Base-by-base conservation (phyloP, 2,797 vertebrate species). In the Phrynocephalus vlangalii region DNA sequence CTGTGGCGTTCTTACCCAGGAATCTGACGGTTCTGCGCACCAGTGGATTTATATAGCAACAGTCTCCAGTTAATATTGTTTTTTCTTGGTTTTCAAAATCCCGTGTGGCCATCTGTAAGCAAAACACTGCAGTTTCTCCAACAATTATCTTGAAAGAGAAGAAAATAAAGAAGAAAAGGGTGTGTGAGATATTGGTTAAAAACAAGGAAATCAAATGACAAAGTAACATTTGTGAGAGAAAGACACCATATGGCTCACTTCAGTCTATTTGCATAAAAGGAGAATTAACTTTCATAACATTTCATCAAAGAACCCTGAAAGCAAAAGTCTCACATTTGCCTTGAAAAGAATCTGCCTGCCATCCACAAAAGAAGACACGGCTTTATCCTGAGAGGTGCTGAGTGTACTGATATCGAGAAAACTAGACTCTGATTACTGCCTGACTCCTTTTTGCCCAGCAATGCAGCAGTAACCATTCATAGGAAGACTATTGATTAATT, bases 11-110 rank as follows among this genome's bases (percentile, higher is more conserved):
- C 98, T 92, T 96, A 99, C 99, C 99, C 50, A 99, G 97, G 95
- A 99, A 99, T 93, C 99, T 98, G 94, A 99, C 98, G 80, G 98
- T 99, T 95, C 99, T 97, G 93, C 99, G 97, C 89, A 99, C 98
- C 95, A 99, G 94, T 26, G 99, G 99, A 92, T 99, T 99, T 96
- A 99, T 98, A 93, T 99, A 99, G 96, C 99, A 99, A 97, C 99
- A 99, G 97, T 99, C 99, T 94, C 99, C 99, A 0, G 97, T 99
- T 95, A 98, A 97, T 91, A 99, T 97, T 3, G 98, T 98, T 97
- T 98, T 99, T 95, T 99, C 98, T 85, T 98, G 98, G 76, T 97
- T 98, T 96, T 99, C 98, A 88, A 98, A 99, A 96, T 99, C 98
- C 96, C 98, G 98, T 89, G 98, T 99, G 44, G 98, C 99, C 96